Conservation (phyloP, 92 coral and sea anemone genomes). For the Galaxea fascicularis region DNA sequence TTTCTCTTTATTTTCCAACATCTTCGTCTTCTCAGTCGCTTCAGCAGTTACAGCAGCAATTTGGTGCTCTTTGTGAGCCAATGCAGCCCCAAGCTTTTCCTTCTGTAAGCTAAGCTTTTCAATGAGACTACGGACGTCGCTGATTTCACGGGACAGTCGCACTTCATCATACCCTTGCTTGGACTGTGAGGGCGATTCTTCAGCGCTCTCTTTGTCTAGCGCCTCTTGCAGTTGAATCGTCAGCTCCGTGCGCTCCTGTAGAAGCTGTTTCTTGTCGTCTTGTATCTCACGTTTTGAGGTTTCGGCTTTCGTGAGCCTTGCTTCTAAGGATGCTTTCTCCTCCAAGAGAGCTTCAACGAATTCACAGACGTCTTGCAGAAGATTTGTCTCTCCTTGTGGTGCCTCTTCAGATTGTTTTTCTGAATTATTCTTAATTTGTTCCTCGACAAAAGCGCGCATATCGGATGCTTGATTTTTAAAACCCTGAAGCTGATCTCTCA, state of each 20-base stretch:
- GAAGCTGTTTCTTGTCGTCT: conserved; percentile 75
- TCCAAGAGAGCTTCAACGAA: conserved; percentile 16
- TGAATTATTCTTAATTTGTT: background rate
- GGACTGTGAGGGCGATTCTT: conserved; percentile 6
- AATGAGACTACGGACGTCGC: conserved; percentile 45
- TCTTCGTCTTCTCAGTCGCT: conserved; percentile 32
- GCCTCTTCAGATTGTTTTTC: conserved; percentile 2
- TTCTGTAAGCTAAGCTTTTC: conserved; percentile 45
- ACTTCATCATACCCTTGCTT: conserved; percentile 13
- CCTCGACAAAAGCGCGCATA: conserved; percentile 14
- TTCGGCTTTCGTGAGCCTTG: conserved; percentile 40
- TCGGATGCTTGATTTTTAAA: conserved; percentile 32
- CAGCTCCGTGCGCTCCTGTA: conserved; percentile 77
- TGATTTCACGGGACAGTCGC: conserved; percentile 48
- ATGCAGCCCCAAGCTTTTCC: conserved; percentile 49
- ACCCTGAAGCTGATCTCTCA: conserved; percentile 30
- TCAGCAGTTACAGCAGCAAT: conserved; percentile 47
- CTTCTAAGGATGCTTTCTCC: conserved; percentile 20
- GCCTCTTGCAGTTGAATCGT: conserved; percentile 87
- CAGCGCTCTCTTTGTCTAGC: conserved; percentile 66
- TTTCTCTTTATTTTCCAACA: conserved; percentile 44
- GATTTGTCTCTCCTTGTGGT: background rate
- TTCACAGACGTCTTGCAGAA: conserved; percentile 12
- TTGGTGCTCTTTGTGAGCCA: conserved; percentile 47
- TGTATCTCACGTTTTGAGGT: conserved; percentile 10